Evolutionary conservation across 2,113 vertebrate species (phyloP), one percentile per base, ranked within the genome.

Genomic region (Chlamydotis undulata): DNA sequence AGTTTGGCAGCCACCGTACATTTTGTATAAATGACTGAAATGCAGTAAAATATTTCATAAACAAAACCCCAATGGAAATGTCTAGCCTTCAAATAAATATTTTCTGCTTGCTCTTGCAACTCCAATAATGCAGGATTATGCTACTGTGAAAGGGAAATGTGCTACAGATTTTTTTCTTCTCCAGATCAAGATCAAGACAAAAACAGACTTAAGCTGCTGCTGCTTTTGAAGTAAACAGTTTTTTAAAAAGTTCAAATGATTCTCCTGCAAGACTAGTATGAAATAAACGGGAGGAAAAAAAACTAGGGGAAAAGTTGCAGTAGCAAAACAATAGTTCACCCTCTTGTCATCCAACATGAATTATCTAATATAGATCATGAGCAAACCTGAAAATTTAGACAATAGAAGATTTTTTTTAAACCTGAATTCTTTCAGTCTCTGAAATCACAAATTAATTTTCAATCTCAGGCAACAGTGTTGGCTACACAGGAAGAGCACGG

Each of bases 71-170:
- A 92, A 88, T 79, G 83, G 65, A 94, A 94, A 91, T 0, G n/a
- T 93, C 78, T 85, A 65, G 81, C 74, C 70, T 76, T 93, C 57
- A 84, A 89, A 89, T 78, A 90, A 90, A 21, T 95, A 87, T 85
- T 35, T 93, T 61, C 57, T 84, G 21, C 69, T 92, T 31, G 9
- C 39, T 89, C 81, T 55, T 92, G 69, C 18, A 76, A 86, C 52
- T 90, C 56, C 9, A 81, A 14, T 75, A 89, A 86, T 67, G 45
- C 57, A 87, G 56, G 56, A 68, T 75, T 84, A 84, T 25, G 53
- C 65, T 92, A 43, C 65, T 52, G 67, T 60, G 56, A 86, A 86
- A 87, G 45, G 15, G 69, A 92, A 71, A 60, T 22, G 13, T 35
- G 67, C 29, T 84, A 43, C 2, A n/a, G 25, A 26, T 15, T 24